Evolutionary conservation across 37 sponge, comb jelly and placozoan genomes (phyloP).

Genomic region (Aphrocallistes beatrix): DNA sequence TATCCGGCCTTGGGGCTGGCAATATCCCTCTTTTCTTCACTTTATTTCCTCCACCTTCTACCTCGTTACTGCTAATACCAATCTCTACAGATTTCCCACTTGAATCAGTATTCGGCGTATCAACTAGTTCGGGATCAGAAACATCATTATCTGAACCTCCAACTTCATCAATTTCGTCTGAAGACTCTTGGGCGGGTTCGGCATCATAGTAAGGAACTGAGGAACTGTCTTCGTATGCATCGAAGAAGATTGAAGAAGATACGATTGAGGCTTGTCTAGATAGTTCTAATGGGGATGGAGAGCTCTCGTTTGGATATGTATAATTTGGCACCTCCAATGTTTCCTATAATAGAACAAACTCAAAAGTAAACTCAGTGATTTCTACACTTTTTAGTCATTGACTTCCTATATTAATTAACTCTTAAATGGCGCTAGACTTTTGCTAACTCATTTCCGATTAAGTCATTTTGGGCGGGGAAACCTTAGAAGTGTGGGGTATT

Average conservation of each 20-base stretch:
- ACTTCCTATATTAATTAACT: no score
- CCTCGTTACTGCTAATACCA: background rate
- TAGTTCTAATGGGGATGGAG: background rate
- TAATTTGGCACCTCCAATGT: no score
- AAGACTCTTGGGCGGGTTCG: background rate
- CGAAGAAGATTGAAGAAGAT: background rate
- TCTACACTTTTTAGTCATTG: no score
- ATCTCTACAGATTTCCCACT: background rate
- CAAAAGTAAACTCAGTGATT: no score
- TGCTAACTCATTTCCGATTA: no score
- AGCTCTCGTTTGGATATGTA: background rate
- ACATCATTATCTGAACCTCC: background rate
- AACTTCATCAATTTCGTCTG: background rate
- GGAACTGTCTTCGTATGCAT: background rate
- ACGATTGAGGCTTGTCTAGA: background rate
- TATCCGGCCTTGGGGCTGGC: background rate
- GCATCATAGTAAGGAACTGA: background rate
- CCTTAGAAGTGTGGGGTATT: no score
- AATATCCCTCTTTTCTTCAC: background rate
- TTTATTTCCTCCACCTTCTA: background rate
- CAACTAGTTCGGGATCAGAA: background rate
- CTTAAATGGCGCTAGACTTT: no score
- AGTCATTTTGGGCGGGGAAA: no score
- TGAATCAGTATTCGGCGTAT: background rate
- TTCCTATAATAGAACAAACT: no score